Percentiles rank a stretch among this genome's conserved stretches.
These are phyloP conservation scores for Oreamnos americanus DNA, from an alignment of 2,113 vertebrate species.

Conservation along the genomic window DNA sequence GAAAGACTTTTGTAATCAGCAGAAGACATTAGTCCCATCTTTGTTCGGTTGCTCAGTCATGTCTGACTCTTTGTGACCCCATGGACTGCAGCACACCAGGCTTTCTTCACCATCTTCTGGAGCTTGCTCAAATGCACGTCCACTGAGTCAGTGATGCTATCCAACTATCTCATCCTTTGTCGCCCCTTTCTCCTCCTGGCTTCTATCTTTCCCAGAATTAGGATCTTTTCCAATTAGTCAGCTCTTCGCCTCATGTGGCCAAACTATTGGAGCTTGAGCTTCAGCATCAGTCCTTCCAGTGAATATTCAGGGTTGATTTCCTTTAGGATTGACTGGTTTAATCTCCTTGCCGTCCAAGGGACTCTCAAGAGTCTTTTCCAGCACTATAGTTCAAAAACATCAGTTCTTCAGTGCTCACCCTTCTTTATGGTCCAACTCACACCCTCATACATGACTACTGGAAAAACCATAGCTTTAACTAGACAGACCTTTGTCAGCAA, in stretches of 20 bases:
- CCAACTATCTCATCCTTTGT: background rate
- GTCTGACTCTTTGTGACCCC: background rate
- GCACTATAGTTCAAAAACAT: background rate
- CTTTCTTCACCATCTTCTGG: background rate
- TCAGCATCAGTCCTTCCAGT: background rate
- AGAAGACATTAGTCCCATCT: background rate
- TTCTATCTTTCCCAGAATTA: background rate
- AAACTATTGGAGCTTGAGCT: background rate
- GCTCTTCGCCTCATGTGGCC: background rate
- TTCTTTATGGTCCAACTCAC: background rate
- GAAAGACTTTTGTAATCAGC: background rate
- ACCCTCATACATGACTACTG: background rate
- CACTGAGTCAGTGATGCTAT: background rate
- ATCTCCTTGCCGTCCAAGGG: background rate
- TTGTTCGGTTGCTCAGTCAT: accelerated
- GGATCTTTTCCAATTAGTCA: background rate
- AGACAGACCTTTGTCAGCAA: background rate
- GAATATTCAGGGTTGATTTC: background rate
- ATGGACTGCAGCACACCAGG: background rate
- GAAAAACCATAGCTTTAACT: background rate
- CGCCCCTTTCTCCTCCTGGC: background rate
- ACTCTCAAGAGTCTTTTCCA: background rate
- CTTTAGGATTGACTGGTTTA: background rate
- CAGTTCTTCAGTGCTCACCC: accelerated
- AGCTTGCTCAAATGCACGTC: background rate